phyloP scores from a whole-genome alignment of 1,140 invertebrate species.

The Ladona fulva region DNA sequence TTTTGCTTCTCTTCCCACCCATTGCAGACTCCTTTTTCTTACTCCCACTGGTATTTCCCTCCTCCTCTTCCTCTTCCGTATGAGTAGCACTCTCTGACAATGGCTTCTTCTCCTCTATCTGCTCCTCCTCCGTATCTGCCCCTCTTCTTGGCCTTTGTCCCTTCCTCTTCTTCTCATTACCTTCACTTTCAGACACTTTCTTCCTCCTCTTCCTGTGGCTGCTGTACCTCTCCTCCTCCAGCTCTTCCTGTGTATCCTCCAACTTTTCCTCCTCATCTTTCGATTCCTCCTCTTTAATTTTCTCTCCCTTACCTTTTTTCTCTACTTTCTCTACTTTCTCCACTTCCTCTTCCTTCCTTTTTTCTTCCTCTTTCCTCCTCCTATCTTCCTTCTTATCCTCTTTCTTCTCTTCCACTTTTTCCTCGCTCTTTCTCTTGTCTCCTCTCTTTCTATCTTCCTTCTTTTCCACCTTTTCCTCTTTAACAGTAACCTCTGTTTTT shows the following conservation, averaged over 20 bases:
- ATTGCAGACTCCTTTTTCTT: conserved; percentile 25
- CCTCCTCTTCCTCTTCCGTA: conserved; percentile 25
- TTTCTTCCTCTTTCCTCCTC: conserved; percentile 31
- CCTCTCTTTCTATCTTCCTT: conserved; percentile 24
- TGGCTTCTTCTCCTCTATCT: conserved; percentile 31
- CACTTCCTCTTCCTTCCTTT: conserved; percentile 24
- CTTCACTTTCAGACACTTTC: conserved; percentile 25
- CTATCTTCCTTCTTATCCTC: conserved; percentile 19
- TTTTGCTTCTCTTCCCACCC: conserved; percentile 21
- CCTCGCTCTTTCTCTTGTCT: conserved; percentile 21
- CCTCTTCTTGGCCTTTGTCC: not conserved
- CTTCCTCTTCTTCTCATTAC: conserved; percentile 22
- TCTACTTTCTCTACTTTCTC: conserved; percentile 25
- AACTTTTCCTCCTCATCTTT: conserved; percentile 34
- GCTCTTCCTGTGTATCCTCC: conserved; percentile 18
- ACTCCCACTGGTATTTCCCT: conserved; percentile 31
- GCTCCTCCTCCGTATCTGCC: conserved; percentile 18
- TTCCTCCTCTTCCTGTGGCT: conserved; percentile 25
- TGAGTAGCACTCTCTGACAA: conserved; percentile 26
- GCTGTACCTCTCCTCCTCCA: not conserved
- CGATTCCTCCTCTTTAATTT: conserved; percentile 20
- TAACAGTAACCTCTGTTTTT: conserved; percentile 22
- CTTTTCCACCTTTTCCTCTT: conserved; percentile 7
- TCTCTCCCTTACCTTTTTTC: conserved; percentile 26
- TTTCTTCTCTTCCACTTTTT: conserved; percentile 22